Base-by-base conservation (phyloP, 1,140 invertebrate species). In the Kradibia gibbosae region DNA sequence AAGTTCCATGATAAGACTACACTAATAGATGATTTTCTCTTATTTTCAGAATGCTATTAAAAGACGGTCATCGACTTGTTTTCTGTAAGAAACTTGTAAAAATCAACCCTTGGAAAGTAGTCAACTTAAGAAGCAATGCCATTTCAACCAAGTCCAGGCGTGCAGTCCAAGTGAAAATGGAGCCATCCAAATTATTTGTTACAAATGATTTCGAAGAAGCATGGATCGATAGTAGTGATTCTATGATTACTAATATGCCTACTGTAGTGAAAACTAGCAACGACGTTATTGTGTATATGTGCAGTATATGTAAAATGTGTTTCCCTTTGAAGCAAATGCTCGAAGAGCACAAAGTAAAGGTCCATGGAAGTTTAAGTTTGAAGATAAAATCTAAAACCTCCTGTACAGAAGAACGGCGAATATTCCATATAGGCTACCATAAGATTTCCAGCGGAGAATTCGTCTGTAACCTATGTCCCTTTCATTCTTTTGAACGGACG, bases 271-370 rank as follows among this genome's bases (percentile, higher is more conserved):
- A 65, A 45, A 11, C 28, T 25, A 34, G 17, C 39, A 45, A 77
- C 0, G 74, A 77, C 1, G 4, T 78, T 15, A 20, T 78, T 5
- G 70, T 82, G 0, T 89, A 87, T 70, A 74, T 85, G 11, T 94
- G 93, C 82, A 84, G 88, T 0, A 83, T 88, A 11, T 94, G 93
- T 77, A 88, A 89, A 15, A 90, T 91, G 0, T 90, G 91, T 8
- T 95, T 94, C 67, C 93, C 92, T 0, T 85, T 90, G 0, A 84
- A 89, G 48, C 88, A 91, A 22, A 91, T 91, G 84, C 76, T 93
- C 11, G 87, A 87, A 0, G 84, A 86, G 25, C 92, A 93, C 81
- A 73, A 84, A 11, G 78, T 50, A 3, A 36, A 45, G 3, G 39
- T 80, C 1, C 89, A 90, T 45, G 15, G 0, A 22, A n/a, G 39